These are phyloP conservation scores for Tetramorium bicarinatum DNA, from an alignment of 2,888 invertebrate species.

Conservation along the genomic window DNA sequence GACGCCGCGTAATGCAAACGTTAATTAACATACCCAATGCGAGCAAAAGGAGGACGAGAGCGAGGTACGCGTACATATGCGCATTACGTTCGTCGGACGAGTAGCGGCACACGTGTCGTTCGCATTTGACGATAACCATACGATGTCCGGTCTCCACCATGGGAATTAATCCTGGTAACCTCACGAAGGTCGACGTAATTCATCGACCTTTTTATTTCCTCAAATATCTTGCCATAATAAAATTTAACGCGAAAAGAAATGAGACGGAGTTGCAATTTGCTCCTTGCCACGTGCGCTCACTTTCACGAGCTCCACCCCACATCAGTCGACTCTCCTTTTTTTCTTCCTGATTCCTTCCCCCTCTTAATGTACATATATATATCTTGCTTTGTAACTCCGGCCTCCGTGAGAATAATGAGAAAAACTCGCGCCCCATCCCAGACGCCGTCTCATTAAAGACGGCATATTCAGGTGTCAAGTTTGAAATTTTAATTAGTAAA, in stretches of 20 bases:
- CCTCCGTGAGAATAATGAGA: conserved; percentile 75
- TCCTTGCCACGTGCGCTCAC: conserved; percentile 47
- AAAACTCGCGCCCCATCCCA: conserved; percentile 70
- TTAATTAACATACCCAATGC: conserved; percentile 71
- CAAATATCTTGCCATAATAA: conserved; percentile 61
- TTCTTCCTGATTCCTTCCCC: neutral
- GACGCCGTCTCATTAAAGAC: conserved; percentile 80
- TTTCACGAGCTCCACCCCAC: neutral
- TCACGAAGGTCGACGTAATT: conserved; percentile 50
- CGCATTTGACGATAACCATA: conserved; percentile 7
- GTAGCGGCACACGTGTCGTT: neutral
- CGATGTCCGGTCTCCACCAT: neutral
- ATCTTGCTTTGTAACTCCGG: conserved; percentile 49
- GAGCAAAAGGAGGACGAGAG: neutral
- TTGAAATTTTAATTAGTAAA: conserved; percentile 82
- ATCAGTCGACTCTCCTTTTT: neutral
- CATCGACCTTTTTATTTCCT: conserved; percentile 55
- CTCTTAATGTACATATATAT: neutral
- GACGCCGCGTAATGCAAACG: conserved; percentile 69
- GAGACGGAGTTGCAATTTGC: conserved; percentile 50
- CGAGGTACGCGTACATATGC: neutral
- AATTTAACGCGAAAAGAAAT: conserved; percentile 56
- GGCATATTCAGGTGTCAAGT: conserved; percentile 77
- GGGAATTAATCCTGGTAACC: conserved; percentile 29
- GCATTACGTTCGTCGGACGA: neutral